Evolutionary conservation across 92 coral and sea anemone species (phyloP).

Genomic region (Palythoa heliodiscus): DNA sequence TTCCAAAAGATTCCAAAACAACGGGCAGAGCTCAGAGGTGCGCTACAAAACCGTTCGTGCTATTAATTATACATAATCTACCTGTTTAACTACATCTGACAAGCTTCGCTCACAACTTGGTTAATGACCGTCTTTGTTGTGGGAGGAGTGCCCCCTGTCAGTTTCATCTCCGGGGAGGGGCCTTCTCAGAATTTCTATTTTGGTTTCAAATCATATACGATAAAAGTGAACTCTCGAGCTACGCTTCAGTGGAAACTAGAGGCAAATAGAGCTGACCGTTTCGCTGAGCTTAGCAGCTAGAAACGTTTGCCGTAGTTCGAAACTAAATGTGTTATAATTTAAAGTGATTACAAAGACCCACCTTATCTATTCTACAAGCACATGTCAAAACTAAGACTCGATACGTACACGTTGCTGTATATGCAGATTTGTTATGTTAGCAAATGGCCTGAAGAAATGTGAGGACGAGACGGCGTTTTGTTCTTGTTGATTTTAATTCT

Average conservation of each 20-base stretch:
- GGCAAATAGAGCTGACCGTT: neutral
- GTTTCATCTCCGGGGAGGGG: constrained; percentile 26
- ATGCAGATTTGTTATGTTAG: constrained; percentile 14
- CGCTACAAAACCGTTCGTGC: constrained; percentile 13
- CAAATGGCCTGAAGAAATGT: constrained; percentile 30
- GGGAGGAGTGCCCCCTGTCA: constrained; percentile 36
- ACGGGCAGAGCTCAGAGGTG: neutral
- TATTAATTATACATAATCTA: constrained; percentile 38
- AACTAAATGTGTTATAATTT: neutral
- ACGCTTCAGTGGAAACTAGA: constrained; percentile 1
- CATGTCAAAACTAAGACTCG: constrained; percentile 1
- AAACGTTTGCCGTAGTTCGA: neutral
- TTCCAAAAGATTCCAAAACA: neutral
- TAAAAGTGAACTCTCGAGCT: neutral
- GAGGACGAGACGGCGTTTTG: constrained; percentile 23
- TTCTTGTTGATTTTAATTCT: neutral
- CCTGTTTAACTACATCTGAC: constrained; percentile 34
- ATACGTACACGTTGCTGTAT: constrained; percentile 25
- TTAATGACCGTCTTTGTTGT: constrained; percentile 34
- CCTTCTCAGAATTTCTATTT: constrained; percentile 18
- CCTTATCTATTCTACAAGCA: constrained; percentile 8
- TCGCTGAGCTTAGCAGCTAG: neutral
- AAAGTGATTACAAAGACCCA: neutral
- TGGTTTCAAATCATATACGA: constrained; percentile 3
- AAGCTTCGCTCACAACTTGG: neutral